phyloP scores from a whole-genome alignment of 2,113 vertebrate genomes.

The Oreocharis arfaki region DNA sequence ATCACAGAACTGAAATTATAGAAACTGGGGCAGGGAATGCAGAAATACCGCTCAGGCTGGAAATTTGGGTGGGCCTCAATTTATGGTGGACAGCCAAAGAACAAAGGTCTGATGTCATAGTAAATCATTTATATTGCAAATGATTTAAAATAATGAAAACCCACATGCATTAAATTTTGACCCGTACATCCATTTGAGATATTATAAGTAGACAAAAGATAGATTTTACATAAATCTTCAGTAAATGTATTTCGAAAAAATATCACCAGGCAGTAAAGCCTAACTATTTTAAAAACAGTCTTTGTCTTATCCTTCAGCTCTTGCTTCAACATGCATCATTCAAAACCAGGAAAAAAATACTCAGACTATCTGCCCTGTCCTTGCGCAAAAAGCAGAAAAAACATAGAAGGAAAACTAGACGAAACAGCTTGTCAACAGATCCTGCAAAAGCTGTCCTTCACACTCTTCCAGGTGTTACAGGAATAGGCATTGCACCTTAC shows the following conservation, averaged over 20 bases:
- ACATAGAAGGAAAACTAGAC: background rate
- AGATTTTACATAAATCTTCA: conserved; percentile 66
- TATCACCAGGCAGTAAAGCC: conserved; percentile 15
- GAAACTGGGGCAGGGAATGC: background rate
- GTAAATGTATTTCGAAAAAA: conserved; percentile 38
- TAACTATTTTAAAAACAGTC: conserved; percentile 20
- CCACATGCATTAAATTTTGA: conserved; percentile 59
- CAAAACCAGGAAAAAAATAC: background rate
- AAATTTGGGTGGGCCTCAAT: conserved; percentile 48
- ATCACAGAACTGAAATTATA: background rate
- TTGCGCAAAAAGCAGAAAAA: background rate
- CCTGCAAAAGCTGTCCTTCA: background rate
- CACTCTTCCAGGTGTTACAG: background rate
- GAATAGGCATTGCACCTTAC: background rate
- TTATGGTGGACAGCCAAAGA: conserved; percentile 53
- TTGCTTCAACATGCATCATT: background rate
- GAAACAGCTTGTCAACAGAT: background rate
- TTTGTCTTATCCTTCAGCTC: conserved; percentile 4
- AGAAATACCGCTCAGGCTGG: background rate
- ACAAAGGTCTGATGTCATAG: conserved; percentile 34
- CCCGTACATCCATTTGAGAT: conserved; percentile 50
- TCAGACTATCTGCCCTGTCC: background rate
- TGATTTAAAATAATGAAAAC: conserved; percentile 63
- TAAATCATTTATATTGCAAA: conserved; percentile 59
- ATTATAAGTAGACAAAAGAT: conserved; percentile 59